phyloP scores from a whole-genome alignment of 2,797 vertebrate species.

The Enteromius mattozi region DNA sequence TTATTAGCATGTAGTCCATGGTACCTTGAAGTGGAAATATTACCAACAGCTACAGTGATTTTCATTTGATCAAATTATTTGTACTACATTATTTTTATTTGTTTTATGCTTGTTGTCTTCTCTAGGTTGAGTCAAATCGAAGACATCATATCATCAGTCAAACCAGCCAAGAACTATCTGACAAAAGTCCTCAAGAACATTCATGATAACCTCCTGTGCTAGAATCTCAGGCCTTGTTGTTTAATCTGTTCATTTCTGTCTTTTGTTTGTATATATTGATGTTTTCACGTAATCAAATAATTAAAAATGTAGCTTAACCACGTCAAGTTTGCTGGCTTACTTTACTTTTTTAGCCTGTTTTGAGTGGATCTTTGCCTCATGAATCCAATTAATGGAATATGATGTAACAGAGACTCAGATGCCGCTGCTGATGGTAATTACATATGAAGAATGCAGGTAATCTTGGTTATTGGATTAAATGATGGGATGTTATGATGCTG shows the following conservation, averaged over 20 bases:
- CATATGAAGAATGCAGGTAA: background rate
- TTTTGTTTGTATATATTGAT: conserved; percentile 20
- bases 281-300: background rate
- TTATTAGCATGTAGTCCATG: background rate
- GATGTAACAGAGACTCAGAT: background rate
- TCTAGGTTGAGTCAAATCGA: conserved; percentile 74
- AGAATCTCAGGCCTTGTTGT: conserved; percentile 35
- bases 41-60: background rate
- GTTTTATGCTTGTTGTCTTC: conserved; percentile 5
- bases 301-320: background rate
- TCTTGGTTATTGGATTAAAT: background rate
- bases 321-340: background rate
- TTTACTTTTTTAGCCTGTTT: background rate
- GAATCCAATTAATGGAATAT: background rate
- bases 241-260: background rate
- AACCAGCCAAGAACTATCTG: conserved; percentile 71
- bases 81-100: background rate
- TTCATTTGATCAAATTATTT: background rate
- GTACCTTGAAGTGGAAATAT: background rate
- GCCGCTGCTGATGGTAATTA: background rate
- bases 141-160: conserved; percentile 68
- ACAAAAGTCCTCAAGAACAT: conserved; percentile 76
- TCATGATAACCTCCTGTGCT: conserved; percentile 69
- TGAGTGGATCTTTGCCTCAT: background rate
- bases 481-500: background rate